Base-by-base conservation (phyloP, 2,797 vertebrate genomes). In the Urocyon cinereoargenteus region DNA sequence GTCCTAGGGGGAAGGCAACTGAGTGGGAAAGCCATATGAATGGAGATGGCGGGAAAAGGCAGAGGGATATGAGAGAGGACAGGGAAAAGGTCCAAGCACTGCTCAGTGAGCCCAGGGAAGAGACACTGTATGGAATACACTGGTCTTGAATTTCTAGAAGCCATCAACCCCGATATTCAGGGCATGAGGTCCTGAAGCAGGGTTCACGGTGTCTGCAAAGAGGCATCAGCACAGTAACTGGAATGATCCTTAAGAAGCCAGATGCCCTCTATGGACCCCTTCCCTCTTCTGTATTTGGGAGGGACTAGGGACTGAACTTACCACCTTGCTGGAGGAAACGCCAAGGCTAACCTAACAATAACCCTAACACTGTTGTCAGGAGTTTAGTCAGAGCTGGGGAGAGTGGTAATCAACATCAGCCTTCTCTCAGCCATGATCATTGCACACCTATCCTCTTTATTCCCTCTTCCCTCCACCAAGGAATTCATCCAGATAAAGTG, bases 291-390 rank as follows among this genome's bases (percentile, higher is more conserved):
- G 16, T 68, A 2, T 82, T 45, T 86, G 61, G 51, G 19, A 92
- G 6, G 19, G 21, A 45, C 36, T 81, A 28, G 26, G 15, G 26
- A 81, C 89, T 22, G 1, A 21, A 84, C 9, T 21, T 61, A 77
- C 68, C 31, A 89, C 31, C 59, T 95, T 82, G 34, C 49, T 19
- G 90, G 51, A 90, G 64, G 24, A 89, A 91, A 78, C 66, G 55
- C 59, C n/a, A 61, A 78, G 40, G 49, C 8, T 15, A n/a, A 45
- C 15, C 64, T 89, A 28, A 81, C 18, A 36, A 28, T 24, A 75
- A 73, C 34, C 34, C 24, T 31, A 49, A 75, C 18, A 26, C 53
- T 12, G 26, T 68, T 14, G 5, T 75, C 36, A 90, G 28, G 75
- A 86, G 26, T 36, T 68, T 45, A 26, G 24, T 13, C 72, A 64